Evolutionary conservation across 2,888 invertebrate species (phyloP).

Genomic region (Thalpophila matura): DNA sequence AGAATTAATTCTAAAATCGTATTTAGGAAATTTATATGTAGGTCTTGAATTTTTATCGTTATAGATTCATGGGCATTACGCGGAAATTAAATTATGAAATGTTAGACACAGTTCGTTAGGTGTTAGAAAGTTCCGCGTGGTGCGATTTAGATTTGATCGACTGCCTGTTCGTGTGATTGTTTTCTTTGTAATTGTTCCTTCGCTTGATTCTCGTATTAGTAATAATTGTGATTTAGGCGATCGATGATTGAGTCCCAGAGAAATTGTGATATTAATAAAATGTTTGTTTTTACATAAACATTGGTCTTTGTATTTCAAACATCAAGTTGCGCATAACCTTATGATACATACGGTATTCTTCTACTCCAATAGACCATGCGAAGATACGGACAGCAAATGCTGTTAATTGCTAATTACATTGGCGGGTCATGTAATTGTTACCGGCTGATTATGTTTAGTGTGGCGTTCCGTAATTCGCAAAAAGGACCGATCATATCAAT

Average conservation of each 20-base stretch:
- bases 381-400: slow-evolving; percentile 17
- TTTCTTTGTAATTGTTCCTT: slow-evolving; percentile 69
- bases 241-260: slow-evolving; percentile 81
- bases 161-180: slow-evolving; percentile 67
- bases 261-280: slow-evolving; percentile 90
- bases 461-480: slow-evolving; percentile 40
- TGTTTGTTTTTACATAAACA: slow-evolving; percentile 75
- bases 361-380: slow-evolving; percentile 50
- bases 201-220: slow-evolving; percentile 74
- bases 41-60: slow-evolving; percentile 59
- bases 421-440: slow-evolving; percentile 61
- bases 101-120: slow-evolving; percentile 57
- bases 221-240: slow-evolving; percentile 72
- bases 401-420: slow-evolving; percentile 57
- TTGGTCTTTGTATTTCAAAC: slow-evolving; percentile 48
- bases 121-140: slow-evolving; percentile 67
- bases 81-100: slow-evolving; percentile 63
- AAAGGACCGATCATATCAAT: slow-evolving; percentile 32
- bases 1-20: slow-evolving; percentile 74
- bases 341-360: slow-evolving; percentile 25
- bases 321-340: background rate
- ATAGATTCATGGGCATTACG: slow-evolving; percentile 50
- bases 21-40: slow-evolving; percentile 69
- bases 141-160: slow-evolving; percentile 63
- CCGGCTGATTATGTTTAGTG: slow-evolving; percentile 60